A percentile compares a stretch with the other conserved stretches of the same genome.
Evolutionary conservation across 1,140 invertebrate species (phyloP).

Genomic region (Bombus soroeensis): DNA sequence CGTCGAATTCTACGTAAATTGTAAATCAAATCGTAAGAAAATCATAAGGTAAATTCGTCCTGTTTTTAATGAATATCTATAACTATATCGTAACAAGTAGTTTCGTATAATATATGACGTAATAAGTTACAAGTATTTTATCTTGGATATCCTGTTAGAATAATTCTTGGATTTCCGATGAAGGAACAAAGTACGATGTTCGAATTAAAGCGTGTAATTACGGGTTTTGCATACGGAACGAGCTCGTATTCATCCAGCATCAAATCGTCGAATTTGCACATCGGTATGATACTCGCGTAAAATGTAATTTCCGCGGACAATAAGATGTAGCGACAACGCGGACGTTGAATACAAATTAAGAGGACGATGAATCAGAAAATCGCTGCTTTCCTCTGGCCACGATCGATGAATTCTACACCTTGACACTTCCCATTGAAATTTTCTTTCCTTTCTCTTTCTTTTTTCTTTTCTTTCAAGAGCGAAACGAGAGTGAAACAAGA

Average conservation of each 20-base stretch:
- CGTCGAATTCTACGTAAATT: no score
- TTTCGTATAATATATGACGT: no score
- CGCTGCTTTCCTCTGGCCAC: background rate
- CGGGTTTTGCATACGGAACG: background rate
- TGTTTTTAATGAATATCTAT: no score
- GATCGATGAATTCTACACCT: conserved; percentile 27
- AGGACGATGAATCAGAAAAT: conserved; percentile 49
- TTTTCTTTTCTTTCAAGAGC: background rate
- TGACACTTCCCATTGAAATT: conserved; percentile 8
- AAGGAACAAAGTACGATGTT: background rate
- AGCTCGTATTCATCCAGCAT: background rate
- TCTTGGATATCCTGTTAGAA: background rate
- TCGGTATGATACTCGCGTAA: conserved; percentile 48
- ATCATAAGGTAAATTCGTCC: no score
- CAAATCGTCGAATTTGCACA: conserved; percentile 24
- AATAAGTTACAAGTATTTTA: background rate
- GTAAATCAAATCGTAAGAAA: no score
- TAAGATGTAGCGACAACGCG: conserved; percentile 62
- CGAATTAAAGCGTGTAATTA: background rate
- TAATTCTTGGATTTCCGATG: no score
- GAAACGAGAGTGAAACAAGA: background rate
- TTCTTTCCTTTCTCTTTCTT: background rate
- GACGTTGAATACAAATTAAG: conserved; percentile 50
- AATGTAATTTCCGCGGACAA: conserved; percentile 63
- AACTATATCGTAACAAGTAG: no score